These are phyloP conservation scores for Coenobita brevimanus DNA, from an alignment of 1,140 invertebrate species.

Conservation along the genomic window DNA sequence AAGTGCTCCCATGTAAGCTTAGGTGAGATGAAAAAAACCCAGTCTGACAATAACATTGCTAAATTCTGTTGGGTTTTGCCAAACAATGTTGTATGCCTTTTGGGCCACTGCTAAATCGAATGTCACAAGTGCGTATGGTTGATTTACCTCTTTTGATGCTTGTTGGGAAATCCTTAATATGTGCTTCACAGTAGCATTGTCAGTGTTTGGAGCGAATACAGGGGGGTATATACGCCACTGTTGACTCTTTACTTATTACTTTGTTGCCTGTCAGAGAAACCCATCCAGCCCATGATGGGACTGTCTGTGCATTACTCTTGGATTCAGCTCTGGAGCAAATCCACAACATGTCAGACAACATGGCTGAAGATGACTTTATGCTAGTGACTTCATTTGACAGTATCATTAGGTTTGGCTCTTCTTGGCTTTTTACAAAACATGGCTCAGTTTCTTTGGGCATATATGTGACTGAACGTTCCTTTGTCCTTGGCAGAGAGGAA, in stretches of 20 bases:
- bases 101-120: constrained; percentile 13
- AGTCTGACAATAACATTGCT: background rate
- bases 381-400: constrained; percentile 9
- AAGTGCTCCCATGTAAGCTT: constrained; percentile 2
- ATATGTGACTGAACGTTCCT: background rate
- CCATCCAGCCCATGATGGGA: constrained; percentile 29
- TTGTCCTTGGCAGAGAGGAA: constrained; percentile 16
- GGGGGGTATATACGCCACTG: background rate
- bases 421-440: constrained; percentile 6
- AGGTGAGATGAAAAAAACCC: background rate
- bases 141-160: constrained; percentile 7
- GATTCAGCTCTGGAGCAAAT: constrained; percentile 10
- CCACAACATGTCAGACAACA: too few relatives aligned
- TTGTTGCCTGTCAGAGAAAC: constrained; percentile 20
- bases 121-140: background rate
- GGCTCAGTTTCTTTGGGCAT: background rate
- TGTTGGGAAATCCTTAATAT: constrained; percentile 25
- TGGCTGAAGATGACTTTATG: background rate
- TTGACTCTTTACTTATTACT: background rate
- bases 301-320: background rate
- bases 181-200: constrained; percentile 10
- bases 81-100: constrained; percentile 9
- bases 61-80: constrained; percentile 10
- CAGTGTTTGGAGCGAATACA: constrained; percentile 17
- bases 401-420: constrained; percentile 6